Evolutionary conservation across 1,140 invertebrate species (phyloP).

Genomic region (Drosophila nasuta): DNA sequence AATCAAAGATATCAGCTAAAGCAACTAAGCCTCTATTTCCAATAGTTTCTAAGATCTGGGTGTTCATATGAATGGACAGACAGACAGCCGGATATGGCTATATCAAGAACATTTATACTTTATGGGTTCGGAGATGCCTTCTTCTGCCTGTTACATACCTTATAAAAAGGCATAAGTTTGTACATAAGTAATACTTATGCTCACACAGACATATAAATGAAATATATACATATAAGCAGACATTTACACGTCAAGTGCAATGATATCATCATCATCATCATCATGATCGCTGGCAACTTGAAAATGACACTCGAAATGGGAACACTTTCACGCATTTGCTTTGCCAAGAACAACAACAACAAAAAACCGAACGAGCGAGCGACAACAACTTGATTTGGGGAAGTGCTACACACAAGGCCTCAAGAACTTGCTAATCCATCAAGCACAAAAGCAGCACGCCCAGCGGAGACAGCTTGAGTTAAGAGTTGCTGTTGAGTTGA

Average conservation of each 20-base stretch:
- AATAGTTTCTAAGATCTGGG: no score
- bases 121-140: no score
- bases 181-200: background rate
- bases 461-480: background rate
- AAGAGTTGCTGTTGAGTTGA: no score
- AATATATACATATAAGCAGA: background rate
- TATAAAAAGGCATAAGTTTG: no score
- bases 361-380: no score
- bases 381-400: constrained; percentile 3
- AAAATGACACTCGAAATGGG: constrained; percentile 77
- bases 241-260: constrained; percentile 39
- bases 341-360: no score
- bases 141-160: no score
- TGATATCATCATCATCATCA: constrained; percentile 30
- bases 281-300: constrained; percentile 41
- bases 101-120: no score
- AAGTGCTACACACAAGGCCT: background rate
- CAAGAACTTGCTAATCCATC: constrained; percentile 43
- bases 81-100: no score
- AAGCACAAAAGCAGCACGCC: background rate
- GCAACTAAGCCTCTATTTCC: no score
- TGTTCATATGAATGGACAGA: no score
- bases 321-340: constrained; percentile 72
- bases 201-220: background rate
- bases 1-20: no score